Conservation (phyloP, 2,113 vertebrate genomes). For the Anhinga anhinga region DNA sequence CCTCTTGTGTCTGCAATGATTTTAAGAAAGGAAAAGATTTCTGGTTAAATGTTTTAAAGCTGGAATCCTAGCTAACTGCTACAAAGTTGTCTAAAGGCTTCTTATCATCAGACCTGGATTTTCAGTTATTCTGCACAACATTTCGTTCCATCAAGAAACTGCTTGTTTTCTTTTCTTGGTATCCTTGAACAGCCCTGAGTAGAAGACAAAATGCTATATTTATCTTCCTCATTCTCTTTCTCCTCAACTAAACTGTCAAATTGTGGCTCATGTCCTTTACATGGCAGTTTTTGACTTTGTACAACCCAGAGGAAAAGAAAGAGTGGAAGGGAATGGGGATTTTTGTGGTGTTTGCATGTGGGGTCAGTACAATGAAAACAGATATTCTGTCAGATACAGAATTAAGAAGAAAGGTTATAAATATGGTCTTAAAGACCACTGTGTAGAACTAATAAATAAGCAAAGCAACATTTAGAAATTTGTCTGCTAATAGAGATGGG, state of each 20-base stretch:
- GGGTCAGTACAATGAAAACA: background rate
- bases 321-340: background rate
- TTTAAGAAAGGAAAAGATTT: background rate
- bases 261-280: background rate
- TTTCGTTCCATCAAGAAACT: background rate
- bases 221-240: background rate
- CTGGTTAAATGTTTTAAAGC: background rate
- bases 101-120: background rate
- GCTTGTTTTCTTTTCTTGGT: background rate
- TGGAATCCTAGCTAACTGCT: background rate
- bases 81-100: background rate
- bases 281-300: background rate
- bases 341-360: background rate
- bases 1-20: background rate
- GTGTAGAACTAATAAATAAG: background rate
- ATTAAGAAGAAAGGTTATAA: background rate
- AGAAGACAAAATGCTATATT: background rate
- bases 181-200: background rate
- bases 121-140: background rate
- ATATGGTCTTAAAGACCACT: background rate
- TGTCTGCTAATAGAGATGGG: background rate
- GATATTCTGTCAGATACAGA: background rate
- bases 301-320: background rate
- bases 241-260: background rate
- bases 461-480: background rate